Evolutionary conservation across 1,140 invertebrate genomes (phyloP).

Genomic region (Sycobia sp.): DNA sequence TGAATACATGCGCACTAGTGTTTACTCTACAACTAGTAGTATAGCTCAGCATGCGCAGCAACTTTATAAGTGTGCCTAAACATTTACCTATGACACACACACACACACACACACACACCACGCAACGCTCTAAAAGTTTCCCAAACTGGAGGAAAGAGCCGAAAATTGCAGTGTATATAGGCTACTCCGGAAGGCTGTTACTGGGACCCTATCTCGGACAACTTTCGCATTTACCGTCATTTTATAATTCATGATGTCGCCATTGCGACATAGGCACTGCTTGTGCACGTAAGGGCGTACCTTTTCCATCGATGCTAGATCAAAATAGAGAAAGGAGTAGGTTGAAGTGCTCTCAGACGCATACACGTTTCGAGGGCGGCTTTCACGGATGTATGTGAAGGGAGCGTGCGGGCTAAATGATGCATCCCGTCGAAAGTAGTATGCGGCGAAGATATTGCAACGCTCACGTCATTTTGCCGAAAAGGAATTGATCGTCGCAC

Average conservation of each 20-base stretch:
- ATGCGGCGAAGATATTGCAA: not conserved
- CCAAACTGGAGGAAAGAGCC: too few relatives aligned
- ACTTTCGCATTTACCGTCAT: constrained; percentile 60
- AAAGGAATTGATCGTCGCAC: too few relatives aligned
- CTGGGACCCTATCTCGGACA: constrained; percentile 46
- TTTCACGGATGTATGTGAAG: too few relatives aligned
- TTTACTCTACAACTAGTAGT: too few relatives aligned
- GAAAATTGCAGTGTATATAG: constrained; percentile 36
- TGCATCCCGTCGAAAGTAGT: constrained; percentile 51
- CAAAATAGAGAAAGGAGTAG: constrained; percentile 42
- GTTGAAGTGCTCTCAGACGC: too few relatives aligned
- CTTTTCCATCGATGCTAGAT: constrained; percentile 10
- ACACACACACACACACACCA: too few relatives aligned
- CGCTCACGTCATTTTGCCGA: too few relatives aligned
- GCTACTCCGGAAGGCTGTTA: too few relatives aligned
- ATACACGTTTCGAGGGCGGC: constrained; percentile 34
- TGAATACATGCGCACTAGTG: too few relatives aligned
- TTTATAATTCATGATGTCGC: constrained; percentile 60
- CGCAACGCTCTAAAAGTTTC: too few relatives aligned
- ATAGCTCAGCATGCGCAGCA: constrained; percentile 16
- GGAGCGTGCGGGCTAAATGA: constrained; percentile 47
- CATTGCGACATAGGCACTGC: constrained; percentile 49
- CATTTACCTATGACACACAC: too few relatives aligned
- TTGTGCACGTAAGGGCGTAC: constrained; percentile 35
- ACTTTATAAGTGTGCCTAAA: constrained; percentile 46